A percentile compares a stretch with the other conserved stretches of the same genome.
Conservation (phyloP, 2,113 vertebrate species). For the Nesogale talazaci region DNA sequence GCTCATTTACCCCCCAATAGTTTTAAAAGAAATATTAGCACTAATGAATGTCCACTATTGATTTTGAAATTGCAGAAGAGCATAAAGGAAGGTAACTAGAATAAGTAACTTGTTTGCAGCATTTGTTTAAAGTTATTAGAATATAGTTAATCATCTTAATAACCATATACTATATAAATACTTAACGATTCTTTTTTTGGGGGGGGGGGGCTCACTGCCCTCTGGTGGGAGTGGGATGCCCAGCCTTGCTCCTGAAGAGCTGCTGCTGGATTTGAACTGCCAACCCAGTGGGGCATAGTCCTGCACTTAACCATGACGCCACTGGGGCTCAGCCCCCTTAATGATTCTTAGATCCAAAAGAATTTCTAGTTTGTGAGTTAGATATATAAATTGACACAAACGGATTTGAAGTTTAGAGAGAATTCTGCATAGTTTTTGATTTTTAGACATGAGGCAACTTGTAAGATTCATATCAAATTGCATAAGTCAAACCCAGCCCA, state of each 20-base stretch:
- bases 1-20: too few relatives aligned
- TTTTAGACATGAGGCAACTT: background rate
- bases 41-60: background rate
- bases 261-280: too few relatives aligned
- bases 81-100: constrained; percentile 25
- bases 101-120: background rate
- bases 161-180: too few relatives aligned
- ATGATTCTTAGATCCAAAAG: background rate
- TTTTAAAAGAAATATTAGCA: background rate
- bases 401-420: background rate
- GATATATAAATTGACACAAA: background rate
- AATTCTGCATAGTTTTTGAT: constrained; percentile 26
- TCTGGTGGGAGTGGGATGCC: too few relatives aligned
- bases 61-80: constrained; percentile 23
- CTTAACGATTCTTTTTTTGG: background rate
- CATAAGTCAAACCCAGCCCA: too few relatives aligned
- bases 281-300: too few relatives aligned
- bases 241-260: too few relatives aligned
- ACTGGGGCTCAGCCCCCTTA: too few relatives aligned
- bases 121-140: constrained; percentile 45
- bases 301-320: too few relatives aligned
- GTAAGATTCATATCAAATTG: constrained; percentile 4
- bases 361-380: background rate
- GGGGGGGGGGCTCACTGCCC: too few relatives aligned
- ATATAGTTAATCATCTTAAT: background rate